Base-by-base conservation (phyloP, 2,888 invertebrate species). In the Chironomus riparius region DNA sequence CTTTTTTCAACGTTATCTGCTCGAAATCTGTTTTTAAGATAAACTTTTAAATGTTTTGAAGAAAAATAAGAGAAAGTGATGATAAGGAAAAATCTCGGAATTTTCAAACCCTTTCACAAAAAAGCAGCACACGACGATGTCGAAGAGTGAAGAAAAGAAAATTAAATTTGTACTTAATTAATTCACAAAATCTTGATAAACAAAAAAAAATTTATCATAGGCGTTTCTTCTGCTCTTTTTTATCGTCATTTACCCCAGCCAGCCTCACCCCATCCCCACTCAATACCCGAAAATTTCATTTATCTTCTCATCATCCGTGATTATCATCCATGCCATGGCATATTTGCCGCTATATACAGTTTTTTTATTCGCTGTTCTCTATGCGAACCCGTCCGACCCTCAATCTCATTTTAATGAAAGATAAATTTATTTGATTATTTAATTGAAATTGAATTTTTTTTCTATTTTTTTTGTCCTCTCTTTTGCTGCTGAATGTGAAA, bases 161-260 rank as follows among this genome's bases (percentile, higher is more conserved):
- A 50, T 62, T 72, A 50, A 72, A 72, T 72, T 72, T 72, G 62
- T 72, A 72, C 62, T 72, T 72, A 72, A 72, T 72, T 72, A 72
- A 62, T 61, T 72, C 47, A 62, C 13, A 21, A 68, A 72, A 72
- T 72, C 72, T 72, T 72, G 62, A 72, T 72, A 72, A 61, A 61
- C 72, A 65, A 21, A 22, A 12, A 22, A 21, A 65, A 7, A 22
- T 65, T 12, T 65, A 21, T 65, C 62, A 10, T 21, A 12, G 24
- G 18, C 21, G 65, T 1, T 15, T 15, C 56, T 10, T 56, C 50
- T 50, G 4, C 21, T 21, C 65, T 28, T 71, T 71, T 56, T 18
- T 50, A 13, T 47, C 18, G 13, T 2, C 70, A 50, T n/a, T 15
- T 15, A 28, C 28, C 28, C 28, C 5, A 28, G 28, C 28, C 28